Evolutionary conservation across 2,797 vertebrate species (phyloP).

Genomic region (Anguilla anguilla): DNA sequence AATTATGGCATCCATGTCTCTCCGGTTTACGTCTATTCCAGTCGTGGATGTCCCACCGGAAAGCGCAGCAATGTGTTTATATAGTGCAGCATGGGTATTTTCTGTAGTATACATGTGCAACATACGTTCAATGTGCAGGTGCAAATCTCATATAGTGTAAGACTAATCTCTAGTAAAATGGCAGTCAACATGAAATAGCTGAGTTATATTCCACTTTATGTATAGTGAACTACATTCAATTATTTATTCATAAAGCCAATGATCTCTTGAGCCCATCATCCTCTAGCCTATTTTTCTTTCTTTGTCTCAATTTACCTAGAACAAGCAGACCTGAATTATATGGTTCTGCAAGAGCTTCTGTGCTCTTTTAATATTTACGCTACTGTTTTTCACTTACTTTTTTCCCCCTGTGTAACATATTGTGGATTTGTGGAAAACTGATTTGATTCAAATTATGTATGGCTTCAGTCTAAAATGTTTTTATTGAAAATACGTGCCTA

Average conservation of each 20-base stretch:
- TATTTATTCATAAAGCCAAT: not conserved
- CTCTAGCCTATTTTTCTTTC: not conserved
- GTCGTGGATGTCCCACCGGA: not conserved
- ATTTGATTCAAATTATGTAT: not conserved
- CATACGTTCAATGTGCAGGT: not conserved
- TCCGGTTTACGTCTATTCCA: not conserved
- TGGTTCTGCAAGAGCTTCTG: not conserved
- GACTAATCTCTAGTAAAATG: not conserved
- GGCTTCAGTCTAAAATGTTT: not conserved
- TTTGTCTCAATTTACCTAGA: not conserved
- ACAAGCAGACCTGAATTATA: slow-evolving; percentile 5
- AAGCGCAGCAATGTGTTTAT: not conserved
- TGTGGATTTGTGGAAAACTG: not conserved
- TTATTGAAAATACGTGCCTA: not conserved
- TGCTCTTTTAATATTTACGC: not conserved
- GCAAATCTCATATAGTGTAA: not conserved
- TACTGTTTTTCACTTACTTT: not conserved
- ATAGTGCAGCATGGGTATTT: not conserved
- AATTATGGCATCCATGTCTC: not conserved
- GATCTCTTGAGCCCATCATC: not conserved
- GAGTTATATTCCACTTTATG: not conserved
- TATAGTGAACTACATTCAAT: not conserved
- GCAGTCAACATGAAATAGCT: not conserved
- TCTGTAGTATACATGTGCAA: not conserved
- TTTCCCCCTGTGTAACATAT: not conserved